These are phyloP conservation scores for Mactromeris polynyma DNA, from an alignment of 2,888 invertebrate species.

Conservation along the genomic window DNA sequence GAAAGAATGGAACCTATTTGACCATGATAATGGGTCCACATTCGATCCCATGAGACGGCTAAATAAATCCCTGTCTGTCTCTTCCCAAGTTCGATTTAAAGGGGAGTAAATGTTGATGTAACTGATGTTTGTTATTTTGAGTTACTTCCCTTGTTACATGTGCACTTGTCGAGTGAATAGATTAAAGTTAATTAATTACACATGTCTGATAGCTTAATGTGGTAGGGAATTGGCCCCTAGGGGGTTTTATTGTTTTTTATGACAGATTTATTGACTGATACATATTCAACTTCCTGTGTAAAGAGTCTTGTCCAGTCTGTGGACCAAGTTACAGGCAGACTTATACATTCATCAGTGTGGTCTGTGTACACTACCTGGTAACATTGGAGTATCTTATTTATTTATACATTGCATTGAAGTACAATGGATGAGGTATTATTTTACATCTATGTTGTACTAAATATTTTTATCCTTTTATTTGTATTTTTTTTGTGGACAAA, in stretches of 20 bases:
- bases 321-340: not conserved
- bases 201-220: not conserved
- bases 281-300: not conserved
- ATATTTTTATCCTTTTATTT: too few relatives aligned
- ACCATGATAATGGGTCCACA: too few relatives aligned
- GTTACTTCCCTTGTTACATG: not conserved
- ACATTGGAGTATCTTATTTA: not conserved
- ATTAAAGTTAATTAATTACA: not conserved
- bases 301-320: not conserved
- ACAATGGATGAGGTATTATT: not conserved
- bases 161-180: not conserved
- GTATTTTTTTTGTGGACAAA: too few relatives aligned
- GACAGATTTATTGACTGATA: not conserved
- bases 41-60: too few relatives aligned
- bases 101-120: not conserved
- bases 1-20: too few relatives aligned
- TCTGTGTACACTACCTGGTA: not conserved
- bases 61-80: too few relatives aligned
- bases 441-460: too few relatives aligned
- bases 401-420: not conserved
- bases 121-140: not conserved
- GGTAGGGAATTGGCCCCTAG: not conserved
- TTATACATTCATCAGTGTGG: too few relatives aligned
- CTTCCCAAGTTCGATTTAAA: not conserved
- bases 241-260: conserved; percentile 9